These are phyloP conservation scores for Belgica antarctica DNA, from an alignment of 2,888 invertebrate species.

Conservation along the genomic window DNA sequence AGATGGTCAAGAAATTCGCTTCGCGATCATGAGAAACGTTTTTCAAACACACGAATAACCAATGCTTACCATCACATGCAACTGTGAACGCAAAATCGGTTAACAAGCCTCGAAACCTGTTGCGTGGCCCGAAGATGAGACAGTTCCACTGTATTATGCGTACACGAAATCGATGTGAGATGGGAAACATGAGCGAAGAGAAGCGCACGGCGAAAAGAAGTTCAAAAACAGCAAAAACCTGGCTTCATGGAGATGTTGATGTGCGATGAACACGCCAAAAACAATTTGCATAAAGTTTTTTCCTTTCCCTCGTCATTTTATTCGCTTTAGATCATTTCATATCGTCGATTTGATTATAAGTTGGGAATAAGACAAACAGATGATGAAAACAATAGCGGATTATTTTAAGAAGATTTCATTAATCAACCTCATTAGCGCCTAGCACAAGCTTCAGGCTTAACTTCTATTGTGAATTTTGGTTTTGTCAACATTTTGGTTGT, in stretches of 20 bases:
- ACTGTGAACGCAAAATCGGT: background rate
- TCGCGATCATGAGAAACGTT: background rate
- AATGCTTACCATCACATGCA: background rate
- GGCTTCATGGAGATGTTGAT: background rate
- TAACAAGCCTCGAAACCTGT: conserved; percentile 15
- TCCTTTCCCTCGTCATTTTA: too few relatives aligned
- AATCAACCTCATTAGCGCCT: background rate
- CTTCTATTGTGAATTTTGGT: too few relatives aligned
- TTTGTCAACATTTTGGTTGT: too few relatives aligned
- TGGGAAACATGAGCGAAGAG: background rate
- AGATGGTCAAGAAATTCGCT: background rate
- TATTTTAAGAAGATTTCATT: background rate
- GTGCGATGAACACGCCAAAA: too few relatives aligned
- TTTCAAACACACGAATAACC: background rate
- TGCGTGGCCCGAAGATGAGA: background rate
- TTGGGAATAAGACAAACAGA: too few relatives aligned
- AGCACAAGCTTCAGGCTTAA: too few relatives aligned
- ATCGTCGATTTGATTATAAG: background rate
- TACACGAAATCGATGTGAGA: background rate
- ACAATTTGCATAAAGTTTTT: background rate
- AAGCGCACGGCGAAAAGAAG: background rate
- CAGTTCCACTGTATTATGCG: conserved; percentile 10
- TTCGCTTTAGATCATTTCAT: background rate
- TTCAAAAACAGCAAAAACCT: conserved; percentile 19
- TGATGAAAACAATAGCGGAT: background rate